phyloP scores from a whole-genome alignment of 2,113 vertebrate species.

The Clupea harengus region DNA sequence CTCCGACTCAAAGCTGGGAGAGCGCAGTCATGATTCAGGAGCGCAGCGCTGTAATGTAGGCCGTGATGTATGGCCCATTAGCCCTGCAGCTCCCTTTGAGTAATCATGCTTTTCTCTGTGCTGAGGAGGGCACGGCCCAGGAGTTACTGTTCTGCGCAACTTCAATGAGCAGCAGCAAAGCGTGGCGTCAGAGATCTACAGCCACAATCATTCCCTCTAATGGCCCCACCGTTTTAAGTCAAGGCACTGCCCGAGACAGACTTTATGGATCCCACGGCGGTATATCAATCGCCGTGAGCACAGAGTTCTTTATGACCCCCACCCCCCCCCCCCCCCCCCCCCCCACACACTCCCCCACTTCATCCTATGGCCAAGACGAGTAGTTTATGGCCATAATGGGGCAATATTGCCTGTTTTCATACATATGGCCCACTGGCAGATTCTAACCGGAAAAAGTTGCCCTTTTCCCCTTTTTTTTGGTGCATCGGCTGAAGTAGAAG shows the following conservation, averaged over 20 bases:
- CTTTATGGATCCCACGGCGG: conserved; percentile 61
- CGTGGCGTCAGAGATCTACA: conserved; percentile 64
- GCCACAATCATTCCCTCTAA: conserved; percentile 66
- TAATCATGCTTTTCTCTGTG: conserved; percentile 61
- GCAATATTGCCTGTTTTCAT: conserved; percentile 58
- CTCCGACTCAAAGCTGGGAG: conserved; percentile 52
- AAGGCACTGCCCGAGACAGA: conserved; percentile 41
- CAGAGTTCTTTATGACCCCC: conserved; percentile 52
- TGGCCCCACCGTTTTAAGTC: conserved; percentile 55
- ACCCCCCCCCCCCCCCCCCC: background rate
- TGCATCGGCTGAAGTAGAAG: background rate
- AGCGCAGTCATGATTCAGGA: conserved; percentile 56
- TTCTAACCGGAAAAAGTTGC: conserved; percentile 60
- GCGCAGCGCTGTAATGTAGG: conserved; percentile 39
- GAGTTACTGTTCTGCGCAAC: conserved; percentile 58
- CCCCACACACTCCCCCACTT: conserved; percentile 26
- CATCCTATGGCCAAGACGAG: conserved; percentile 39
- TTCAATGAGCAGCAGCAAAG: conserved; percentile 59
- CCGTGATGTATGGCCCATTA: conserved; percentile 64
- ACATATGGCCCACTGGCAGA: conserved; percentile 45
- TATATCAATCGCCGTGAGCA: conserved; percentile 61
- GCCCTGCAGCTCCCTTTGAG: conserved; percentile 49
- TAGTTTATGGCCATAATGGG: conserved; percentile 65
- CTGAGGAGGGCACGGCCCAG: conserved; percentile 51
- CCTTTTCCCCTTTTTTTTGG: conserved; percentile 21